These are phyloP conservation scores for Melanitta fusca DNA, from an alignment of 2,797 vertebrate species.

Conservation along the genomic window DNA sequence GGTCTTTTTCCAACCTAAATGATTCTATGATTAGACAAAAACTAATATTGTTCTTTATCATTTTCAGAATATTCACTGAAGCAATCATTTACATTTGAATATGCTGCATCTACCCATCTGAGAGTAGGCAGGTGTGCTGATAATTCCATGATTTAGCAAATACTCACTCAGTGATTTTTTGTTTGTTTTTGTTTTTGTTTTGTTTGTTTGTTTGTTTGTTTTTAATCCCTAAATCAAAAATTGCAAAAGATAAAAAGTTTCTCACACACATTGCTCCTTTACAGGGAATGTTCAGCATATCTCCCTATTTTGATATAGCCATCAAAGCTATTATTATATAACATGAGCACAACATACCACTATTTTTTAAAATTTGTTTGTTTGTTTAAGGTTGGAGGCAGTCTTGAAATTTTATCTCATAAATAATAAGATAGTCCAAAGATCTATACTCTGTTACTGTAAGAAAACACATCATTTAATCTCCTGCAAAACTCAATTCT, in stretches of 20 bases:
- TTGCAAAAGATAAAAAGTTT: neutral
- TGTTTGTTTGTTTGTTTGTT: neutral
- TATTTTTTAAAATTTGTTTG: no score
- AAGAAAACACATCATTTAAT: neutral
- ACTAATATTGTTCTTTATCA: rapidly evolving
- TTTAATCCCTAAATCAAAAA: neutral
- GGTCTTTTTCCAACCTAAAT: no score
- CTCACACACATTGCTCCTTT: neutral
- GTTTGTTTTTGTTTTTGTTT: neutral
- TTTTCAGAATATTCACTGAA: neutral
- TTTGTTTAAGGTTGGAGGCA: neutral
- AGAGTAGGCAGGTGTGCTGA: neutral
- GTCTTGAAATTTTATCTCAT: neutral
- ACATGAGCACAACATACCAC: neutral
- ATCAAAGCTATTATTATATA: neutral
- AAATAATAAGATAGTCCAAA: neutral
- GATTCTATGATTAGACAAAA: neutral
- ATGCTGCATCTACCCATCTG: neutral
- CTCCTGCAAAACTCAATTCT: neutral
- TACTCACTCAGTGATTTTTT: neutral
- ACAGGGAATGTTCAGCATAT: neutral
- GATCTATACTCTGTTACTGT: neutral
- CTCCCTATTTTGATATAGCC: neutral
- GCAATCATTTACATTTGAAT: rapidly evolving
- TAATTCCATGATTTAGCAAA: neutral